A percentile compares a stretch with the other conserved stretches of the same genome.
These are phyloP conservation scores for Oreohelix idahoensis DNA, from an alignment of 1,140 invertebrate genomes.

Conservation along the genomic window DNA sequence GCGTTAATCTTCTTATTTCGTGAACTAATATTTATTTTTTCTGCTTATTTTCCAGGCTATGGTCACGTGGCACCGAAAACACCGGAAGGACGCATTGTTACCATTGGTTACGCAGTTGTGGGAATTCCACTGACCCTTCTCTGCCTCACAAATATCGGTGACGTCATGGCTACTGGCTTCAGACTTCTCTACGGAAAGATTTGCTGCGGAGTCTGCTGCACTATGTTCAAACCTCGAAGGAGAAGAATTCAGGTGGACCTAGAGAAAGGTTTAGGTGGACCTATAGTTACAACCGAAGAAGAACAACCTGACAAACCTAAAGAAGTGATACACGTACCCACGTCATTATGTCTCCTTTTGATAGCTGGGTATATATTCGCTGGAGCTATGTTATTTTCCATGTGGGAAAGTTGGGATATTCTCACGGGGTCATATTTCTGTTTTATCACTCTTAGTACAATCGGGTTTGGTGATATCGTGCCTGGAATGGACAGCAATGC, in stretches of 20 bases:
- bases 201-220: slow-evolving; percentile 80
- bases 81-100: slow-evolving; percentile 89
- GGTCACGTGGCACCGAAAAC: slow-evolving; percentile 94
- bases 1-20: no score
- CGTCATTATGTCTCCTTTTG: slow-evolving; percentile 64
- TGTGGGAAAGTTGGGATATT: slow-evolving; percentile 79
- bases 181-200: slow-evolving; percentile 92
- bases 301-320: slow-evolving; percentile 55
- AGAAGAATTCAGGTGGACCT: slow-evolving; percentile 49
- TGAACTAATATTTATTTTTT: background rate
- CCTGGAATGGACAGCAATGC: slow-evolving; percentile 64
- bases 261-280: slow-evolving; percentile 52
- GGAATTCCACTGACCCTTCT: slow-evolving; percentile 97
- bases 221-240: slow-evolving; percentile 56
- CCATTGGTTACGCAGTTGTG: slow-evolving; percentile 94
- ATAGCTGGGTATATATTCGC: slow-evolving; percentile 72
- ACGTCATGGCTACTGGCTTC: slow-evolving; percentile 95
- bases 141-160: slow-evolving; percentile 92
- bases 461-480: slow-evolving; percentile 96
- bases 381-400: slow-evolving; percentile 70
- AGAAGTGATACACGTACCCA: slow-evolving; percentile 63
- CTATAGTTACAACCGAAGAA: slow-evolving; percentile 51
- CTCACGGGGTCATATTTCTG: slow-evolving; percentile 95
- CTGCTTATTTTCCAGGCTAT: slow-evolving; percentile 81
- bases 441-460: slow-evolving; percentile 84